Base-by-base conservation (phyloP, 1,140 invertebrate genomes). In the Leptinotarsa lineolata region DNA sequence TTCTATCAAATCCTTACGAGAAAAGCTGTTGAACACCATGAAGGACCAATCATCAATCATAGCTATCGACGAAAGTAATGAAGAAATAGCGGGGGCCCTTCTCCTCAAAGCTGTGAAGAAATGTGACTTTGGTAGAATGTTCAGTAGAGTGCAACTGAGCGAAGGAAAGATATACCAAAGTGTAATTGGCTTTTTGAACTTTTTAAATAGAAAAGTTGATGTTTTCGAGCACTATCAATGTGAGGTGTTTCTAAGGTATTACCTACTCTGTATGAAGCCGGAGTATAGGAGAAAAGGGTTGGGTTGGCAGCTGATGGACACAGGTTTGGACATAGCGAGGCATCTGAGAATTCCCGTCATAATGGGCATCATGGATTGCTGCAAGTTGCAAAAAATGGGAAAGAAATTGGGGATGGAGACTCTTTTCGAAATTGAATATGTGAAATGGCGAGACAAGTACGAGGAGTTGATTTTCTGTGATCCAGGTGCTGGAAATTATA, bases 41-140 rank as follows among this genome's bases (percentile, higher is more conserved):
- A 89, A 88, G 69, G 90, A 91, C 67, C 88, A 87, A n/a, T 87
- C 86, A 72, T 91, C 90, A 3, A 83, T 91, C 45, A 85, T 89
- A 1, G 89, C 88, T 2, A 81, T 90, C 0, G 88, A 89, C 73
- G 82, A 86, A 76, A 83, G n/a, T 16, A 71, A 68, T 24, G 67
- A 68, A 20, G 46, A 21, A 24, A 48, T 68, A 16, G 81, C 72
- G 22, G 83, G 81, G 8, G 77, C 80, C 16, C 69, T 83, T 21
- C 46, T 84, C 6, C 66, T 83, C 24, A 79, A 78, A 39, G 78
- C 79, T 3, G 71, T 82, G 2, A 73, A 77, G 20, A 79, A 82
- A 74, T 76, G 70, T n/a, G 83, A 84, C 45, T 82, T 73, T 58
- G 79, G 77, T 39, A 68, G 78, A 21, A 76, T 83, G 16, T 83